phyloP scores from a whole-genome alignment of 2,113 vertebrate species.

The Corydoras sp. region DNA sequence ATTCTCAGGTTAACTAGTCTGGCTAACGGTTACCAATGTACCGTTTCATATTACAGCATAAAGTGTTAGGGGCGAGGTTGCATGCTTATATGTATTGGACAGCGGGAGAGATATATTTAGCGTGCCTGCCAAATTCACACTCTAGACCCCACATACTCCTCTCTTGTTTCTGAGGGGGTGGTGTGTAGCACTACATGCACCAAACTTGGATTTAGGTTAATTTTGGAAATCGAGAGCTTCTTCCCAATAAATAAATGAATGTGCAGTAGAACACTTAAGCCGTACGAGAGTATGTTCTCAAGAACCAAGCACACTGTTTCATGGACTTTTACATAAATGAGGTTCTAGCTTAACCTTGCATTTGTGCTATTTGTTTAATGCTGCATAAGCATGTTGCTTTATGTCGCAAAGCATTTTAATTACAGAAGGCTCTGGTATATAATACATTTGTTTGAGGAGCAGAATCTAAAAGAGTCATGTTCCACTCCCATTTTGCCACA shows the following conservation, averaged over 20 bases:
- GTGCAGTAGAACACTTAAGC: too few species aligned
- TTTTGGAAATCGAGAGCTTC: background rate
- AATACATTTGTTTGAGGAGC: slow-evolving; percentile 3
- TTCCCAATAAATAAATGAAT: background rate
- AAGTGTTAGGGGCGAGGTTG: slow-evolving; percentile 20
- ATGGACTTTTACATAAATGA: background rate
- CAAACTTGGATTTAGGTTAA: slow-evolving; percentile 21
- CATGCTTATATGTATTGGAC: slow-evolving; percentile 35
- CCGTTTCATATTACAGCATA: slow-evolving; percentile 35
- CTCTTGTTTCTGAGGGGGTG: slow-evolving; percentile 31
- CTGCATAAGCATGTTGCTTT: too few species aligned
- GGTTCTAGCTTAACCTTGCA: too few species aligned
- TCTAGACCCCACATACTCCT: slow-evolving; percentile 19
- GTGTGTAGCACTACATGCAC: background rate
- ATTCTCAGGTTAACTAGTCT: slow-evolving; percentile 33
- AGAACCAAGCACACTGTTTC: background rate
- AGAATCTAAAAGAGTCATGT: background rate
- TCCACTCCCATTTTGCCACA: slow-evolving; percentile 21
- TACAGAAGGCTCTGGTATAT: background rate
- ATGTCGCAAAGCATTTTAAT: too few species aligned
- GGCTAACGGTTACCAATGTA: background rate
- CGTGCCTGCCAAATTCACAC: slow-evolving; percentile 20
- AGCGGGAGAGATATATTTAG: slow-evolving; percentile 48
- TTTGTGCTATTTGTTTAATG: too few species aligned
- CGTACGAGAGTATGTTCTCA: background rate